A percentile compares a stretch with the other conserved stretches of the same genome.
Evolutionary conservation across 2,888 invertebrate species (phyloP).

Genomic region (Thalpophila matura): DNA sequence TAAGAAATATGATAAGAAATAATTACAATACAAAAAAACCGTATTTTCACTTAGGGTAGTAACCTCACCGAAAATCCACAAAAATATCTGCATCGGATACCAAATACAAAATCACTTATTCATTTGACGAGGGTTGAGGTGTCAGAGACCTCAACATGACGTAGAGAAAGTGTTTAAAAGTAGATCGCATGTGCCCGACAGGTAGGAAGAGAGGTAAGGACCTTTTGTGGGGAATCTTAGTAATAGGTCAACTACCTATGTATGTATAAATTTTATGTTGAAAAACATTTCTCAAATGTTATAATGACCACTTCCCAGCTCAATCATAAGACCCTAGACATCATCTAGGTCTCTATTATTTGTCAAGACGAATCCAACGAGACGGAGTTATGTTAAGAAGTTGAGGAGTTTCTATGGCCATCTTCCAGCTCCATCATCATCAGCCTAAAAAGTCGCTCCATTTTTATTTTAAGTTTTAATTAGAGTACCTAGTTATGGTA

Average conservation of each 20-base stretch:
- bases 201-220: not conserved
- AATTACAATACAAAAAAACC: not conserved
- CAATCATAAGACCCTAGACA: too few species aligned
- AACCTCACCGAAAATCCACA: not conserved
- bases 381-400: too few species aligned
- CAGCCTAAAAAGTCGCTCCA: too few species aligned
- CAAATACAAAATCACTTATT: constrained; percentile 26
- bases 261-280: not conserved
- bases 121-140: constrained; percentile 39
- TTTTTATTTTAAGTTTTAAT: too few species aligned
- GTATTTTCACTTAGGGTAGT: not conserved
- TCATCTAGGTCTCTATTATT: too few species aligned
- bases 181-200: constrained; percentile 5
- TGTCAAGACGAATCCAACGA: too few species aligned
- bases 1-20: not conserved
- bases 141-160: constrained; percentile 5
- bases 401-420: too few species aligned
- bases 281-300: too few species aligned
- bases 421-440: too few species aligned
- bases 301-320: too few species aligned
- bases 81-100: constrained; percentile 18
- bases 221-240: constrained; percentile 2
- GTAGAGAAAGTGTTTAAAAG: constrained; percentile 21
- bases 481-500: too few species aligned
- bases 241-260: not conserved